Evolutionary conservation across 2,797 vertebrate genomes (phyloP).

Genomic region (Oryzias sinensis): DNA sequence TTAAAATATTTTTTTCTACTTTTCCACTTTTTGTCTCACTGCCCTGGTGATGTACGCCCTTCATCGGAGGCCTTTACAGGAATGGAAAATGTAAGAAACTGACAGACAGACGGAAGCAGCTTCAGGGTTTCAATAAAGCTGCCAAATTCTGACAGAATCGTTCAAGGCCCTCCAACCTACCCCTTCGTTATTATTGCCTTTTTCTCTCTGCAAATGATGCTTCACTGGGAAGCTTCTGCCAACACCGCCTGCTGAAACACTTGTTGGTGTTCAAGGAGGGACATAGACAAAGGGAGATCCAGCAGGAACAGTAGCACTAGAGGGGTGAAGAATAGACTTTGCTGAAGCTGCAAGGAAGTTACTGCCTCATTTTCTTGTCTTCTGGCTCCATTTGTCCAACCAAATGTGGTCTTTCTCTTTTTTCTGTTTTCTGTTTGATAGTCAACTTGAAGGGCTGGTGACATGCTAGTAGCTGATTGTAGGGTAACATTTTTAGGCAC

Average conservation of each 20-base stretch:
- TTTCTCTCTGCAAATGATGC: constrained; percentile 50
- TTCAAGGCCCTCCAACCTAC: constrained; percentile 34
- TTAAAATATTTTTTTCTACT: not conserved
- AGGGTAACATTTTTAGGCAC: no score
- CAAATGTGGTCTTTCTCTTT: constrained; percentile 10
- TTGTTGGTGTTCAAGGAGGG: constrained; percentile 46
- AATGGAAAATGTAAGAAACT: constrained; percentile 20
- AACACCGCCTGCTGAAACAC: constrained; percentile 39
- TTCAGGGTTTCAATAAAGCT: constrained; percentile 49
- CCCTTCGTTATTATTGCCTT: constrained; percentile 44
- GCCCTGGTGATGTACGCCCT: constrained; percentile 17
- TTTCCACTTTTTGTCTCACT: constrained; percentile 25
- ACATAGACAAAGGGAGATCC: constrained; percentile 29
- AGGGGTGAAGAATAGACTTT: constrained; percentile 48
- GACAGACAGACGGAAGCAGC: constrained; percentile 22
- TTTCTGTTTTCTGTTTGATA: constrained; percentile 27
- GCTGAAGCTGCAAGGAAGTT: constrained; percentile 22
- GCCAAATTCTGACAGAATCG: constrained; percentile 42
- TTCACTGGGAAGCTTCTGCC: constrained; percentile 36
- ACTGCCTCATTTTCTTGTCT: not conserved
- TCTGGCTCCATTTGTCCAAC: no score
- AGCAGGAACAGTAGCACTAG: constrained; percentile 22
- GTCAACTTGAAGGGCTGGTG: not conserved
- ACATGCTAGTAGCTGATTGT: not conserved
- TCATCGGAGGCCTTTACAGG: constrained; percentile 15